Evolutionary conservation across 2,113 vertebrate genomes (phyloP), one percentile per base, ranked within the genome.

Genomic region (Leptodactylus fuscus): DNA sequence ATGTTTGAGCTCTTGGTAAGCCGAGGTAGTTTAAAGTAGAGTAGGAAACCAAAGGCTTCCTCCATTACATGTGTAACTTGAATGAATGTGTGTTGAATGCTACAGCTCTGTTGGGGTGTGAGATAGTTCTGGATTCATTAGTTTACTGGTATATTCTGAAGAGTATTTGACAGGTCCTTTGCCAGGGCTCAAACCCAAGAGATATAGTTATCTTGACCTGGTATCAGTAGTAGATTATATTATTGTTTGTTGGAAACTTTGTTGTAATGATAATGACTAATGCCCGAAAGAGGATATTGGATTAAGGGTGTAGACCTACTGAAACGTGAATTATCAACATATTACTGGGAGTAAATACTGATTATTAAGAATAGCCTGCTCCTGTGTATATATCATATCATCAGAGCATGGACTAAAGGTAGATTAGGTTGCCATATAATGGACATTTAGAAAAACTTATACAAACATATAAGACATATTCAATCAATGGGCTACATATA

Each of bases 231-330:
- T 38, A 38, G 67, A 70, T 70, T 70, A 38, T 7, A 5, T 70
- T 70, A 20, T 38, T 70, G 34, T 70, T 18, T 69, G 65, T 36
- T 69, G 32, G 20, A 69, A 36, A 8, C 65, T 67, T 8, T 70
- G 32, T 36, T 69, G 65, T 32, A 69, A 69, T 69, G 16, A 38
- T 22, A 38, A 70, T 38, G 32, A 70, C 67, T 70, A 38, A 70
- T 73, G 12, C 10, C 38, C 0, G 41, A 29, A 18, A 32, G 27
- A 32, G 9, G 18, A 41, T 41, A 71, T 5, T 44, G 22, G 24
- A 44, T 44, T 44, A 12, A 73, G 22, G 70, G 70, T 13, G 70
- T 73, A 24, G 38, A 15, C 20, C 8, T 41, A 12, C 11, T 44
- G 10, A 24, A 46, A 44, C 38, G 46, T 24, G 11, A 73, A 24